phyloP scores from a whole-genome alignment of 1,140 invertebrate species.

The Telenomus remus region DNA sequence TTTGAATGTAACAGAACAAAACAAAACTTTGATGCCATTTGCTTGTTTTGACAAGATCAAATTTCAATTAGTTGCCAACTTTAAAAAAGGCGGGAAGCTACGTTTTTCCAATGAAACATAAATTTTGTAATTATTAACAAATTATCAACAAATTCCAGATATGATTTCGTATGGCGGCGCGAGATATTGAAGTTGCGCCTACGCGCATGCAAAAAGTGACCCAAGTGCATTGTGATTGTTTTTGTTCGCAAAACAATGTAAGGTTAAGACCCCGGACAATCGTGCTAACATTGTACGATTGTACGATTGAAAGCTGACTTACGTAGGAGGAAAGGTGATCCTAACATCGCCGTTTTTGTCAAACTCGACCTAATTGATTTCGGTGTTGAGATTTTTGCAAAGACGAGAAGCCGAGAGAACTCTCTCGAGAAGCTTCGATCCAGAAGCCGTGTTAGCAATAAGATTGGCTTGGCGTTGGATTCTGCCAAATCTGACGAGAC shows the following conservation, averaged over 20 bases:
- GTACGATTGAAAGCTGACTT: not conserved
- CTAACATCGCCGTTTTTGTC: not conserved
- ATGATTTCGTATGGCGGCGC: conserved; percentile 20
- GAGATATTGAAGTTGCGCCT: conserved; percentile 15
- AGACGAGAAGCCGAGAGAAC: not conserved
- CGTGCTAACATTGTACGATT: not conserved
- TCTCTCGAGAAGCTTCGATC: no score
- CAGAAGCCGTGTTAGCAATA: not conserved
- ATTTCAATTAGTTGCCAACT: no score
- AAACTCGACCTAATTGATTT: no score
- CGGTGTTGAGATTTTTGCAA: not conserved
- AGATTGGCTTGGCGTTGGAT: not conserved
- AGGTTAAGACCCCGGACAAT: conserved; percentile 5
- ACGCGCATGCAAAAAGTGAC: conserved; percentile 23
- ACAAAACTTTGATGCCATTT: no score
- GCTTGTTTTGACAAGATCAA: no score
- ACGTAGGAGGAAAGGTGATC: not conserved
- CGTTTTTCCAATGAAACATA: no score
- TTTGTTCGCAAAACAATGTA: conserved; percentile 8
- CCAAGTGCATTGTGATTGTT: conserved; percentile 7
- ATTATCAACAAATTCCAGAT: not conserved
- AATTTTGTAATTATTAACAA: no score
- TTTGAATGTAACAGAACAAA: no score
- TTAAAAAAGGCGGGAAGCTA: no score
- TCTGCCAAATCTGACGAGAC: not conserved